These are phyloP conservation scores for Athalia circularis DNA, from an alignment of 2,888 invertebrate species.

Conservation along the genomic window DNA sequence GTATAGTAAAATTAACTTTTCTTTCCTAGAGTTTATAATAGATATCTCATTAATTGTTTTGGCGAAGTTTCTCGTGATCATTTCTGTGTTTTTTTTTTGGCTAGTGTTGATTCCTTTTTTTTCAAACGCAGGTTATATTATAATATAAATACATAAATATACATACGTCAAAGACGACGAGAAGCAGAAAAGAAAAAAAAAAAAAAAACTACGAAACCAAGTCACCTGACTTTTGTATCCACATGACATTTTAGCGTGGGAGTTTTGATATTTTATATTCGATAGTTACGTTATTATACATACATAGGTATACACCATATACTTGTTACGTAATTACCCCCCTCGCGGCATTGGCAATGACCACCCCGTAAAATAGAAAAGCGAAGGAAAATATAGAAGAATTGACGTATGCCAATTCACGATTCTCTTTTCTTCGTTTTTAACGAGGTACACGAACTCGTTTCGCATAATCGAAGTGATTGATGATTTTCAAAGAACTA, in stretches of 20 bases:
- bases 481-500: slow-evolving; percentile 9
- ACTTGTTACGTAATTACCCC: slow-evolving; percentile 11
- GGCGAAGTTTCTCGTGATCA: background rate
- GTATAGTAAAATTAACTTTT: too few relatives aligned
- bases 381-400: background rate
- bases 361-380: background rate
- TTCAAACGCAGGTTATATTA: background rate
- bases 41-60: background rate
- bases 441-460: slow-evolving; percentile 15
- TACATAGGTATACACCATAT: background rate
- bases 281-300: background rate
- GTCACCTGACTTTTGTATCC: background rate
- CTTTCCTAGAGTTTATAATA: background rate
- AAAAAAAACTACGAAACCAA: background rate
- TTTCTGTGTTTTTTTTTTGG: background rate
- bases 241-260: slow-evolving; percentile 23
- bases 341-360: background rate
- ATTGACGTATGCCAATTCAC: background rate
- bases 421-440: background rate
- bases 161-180: background rate
- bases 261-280: slow-evolving; percentile 18
- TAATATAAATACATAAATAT: background rate
- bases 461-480: slow-evolving; percentile 4
- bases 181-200: background rate
- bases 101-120: background rate